Evolutionary conservation across 2,113 vertebrate species (phyloP), one percentile per base, ranked within the genome.

Genomic region (Ailurus styani): DNA sequence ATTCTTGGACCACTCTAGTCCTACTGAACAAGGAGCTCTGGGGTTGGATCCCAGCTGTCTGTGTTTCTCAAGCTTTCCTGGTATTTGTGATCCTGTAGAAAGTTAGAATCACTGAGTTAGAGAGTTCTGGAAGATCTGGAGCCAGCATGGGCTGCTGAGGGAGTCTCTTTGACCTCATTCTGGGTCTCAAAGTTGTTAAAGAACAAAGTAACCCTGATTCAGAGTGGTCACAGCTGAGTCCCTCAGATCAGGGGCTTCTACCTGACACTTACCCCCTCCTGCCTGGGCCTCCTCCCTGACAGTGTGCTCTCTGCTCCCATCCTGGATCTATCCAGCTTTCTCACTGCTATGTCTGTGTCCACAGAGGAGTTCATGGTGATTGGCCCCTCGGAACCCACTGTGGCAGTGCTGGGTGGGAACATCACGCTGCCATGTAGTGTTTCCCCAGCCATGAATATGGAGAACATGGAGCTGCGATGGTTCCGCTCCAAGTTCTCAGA

Each of bases 391-490:
- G 55, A 88, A 0, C 86, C 94, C 42, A 57, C 45, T 5, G 87
- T 95, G 50, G 97, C 82, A 0, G 23, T 20, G 29, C 90, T 87
- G 17, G 92, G 86, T 0, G 5, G 55, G 1, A 29, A 91, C 4
- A 34, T 70, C 18, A 23, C 0, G 1, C 70, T 98, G 34, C 78
- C 82, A 21, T 98, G 96, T 12, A 2, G 0, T 5, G 40, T 93
- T 50, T 6, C 0, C 3, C 96, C 47, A 0, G 2, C 34, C 45
- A 68, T 73, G 78, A 91, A 15, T 52, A 57, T 7, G 0, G 83
- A 78, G 21, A 64, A 60, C 52, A 87, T 95, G 96, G 93, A 96
- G n/a, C 18, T 97, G 50, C 25, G 82, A 45, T 96, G 93, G 93
- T 92, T 95, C 47, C 60, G 25, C 6, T 73, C 34, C 34, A 86